These are phyloP conservation scores for Rhagoletis zephyria DNA, from an alignment of 1,140 invertebrate genomes.

Conservation along the genomic window DNA sequence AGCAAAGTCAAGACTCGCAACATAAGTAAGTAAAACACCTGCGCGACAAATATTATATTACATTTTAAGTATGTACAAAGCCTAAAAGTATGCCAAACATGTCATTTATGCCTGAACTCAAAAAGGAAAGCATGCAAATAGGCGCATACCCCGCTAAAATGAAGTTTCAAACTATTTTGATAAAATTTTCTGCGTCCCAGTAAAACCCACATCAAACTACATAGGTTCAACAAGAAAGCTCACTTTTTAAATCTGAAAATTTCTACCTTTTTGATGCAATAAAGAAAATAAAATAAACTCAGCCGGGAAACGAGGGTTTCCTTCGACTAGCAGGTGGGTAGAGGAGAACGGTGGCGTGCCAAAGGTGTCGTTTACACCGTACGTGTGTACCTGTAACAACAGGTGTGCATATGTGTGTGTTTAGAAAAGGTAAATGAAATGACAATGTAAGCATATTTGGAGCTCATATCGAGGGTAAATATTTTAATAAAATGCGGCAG, in stretches of 20 bases:
- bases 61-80: conserved; percentile 3
- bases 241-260: background rate
- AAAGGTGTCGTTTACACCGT: background rate
- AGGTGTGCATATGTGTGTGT: background rate
- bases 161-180: conserved; percentile 48
- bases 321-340: background rate
- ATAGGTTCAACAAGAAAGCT: conserved; percentile 3
- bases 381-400: background rate
- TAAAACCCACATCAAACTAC: conserved; percentile 26
- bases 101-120: background rate
- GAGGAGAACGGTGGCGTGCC: background rate
- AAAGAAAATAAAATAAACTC: background rate
- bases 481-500: background rate
- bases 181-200: conserved; percentile 1
- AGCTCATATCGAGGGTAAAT: conserved; percentile 16
- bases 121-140: background rate
- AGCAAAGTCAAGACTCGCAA: background rate
- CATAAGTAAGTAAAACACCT: conserved; percentile 30
- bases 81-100: conserved; percentile 20
- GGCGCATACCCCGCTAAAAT: background rate
- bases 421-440: conserved; percentile 24
- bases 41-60: conserved; percentile 36
- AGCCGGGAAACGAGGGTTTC: background rate
- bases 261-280: background rate
- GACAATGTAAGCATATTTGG: conserved; percentile 34